phyloP scores from a whole-genome alignment of 2,888 invertebrate species.

The Ectropis crepuscularia region DNA sequence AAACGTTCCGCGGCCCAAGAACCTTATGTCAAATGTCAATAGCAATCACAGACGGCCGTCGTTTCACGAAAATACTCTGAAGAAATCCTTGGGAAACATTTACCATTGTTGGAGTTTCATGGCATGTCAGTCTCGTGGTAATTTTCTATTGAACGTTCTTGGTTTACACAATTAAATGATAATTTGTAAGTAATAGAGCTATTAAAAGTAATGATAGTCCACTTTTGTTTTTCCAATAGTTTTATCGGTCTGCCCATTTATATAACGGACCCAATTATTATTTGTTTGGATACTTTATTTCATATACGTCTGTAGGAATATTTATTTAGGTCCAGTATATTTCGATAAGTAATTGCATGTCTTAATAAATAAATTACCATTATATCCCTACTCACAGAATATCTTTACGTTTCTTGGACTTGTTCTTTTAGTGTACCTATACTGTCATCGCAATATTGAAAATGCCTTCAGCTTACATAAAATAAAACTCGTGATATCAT shows the following conservation, averaged over 20 bases:
- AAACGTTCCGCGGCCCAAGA: constrained; percentile 57
- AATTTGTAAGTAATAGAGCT: constrained; percentile 14
- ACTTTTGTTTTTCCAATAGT: background rate
- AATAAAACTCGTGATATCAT: no score
- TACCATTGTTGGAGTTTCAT: constrained; percentile 19
- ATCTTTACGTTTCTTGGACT: no score
- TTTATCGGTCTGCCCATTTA: background rate
- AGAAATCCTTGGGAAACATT: constrained; percentile 41
- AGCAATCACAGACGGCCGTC: constrained; percentile 33
- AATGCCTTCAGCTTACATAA: no score
- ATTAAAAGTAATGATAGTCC: constrained; percentile 2
- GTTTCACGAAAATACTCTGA: constrained; percentile 43
- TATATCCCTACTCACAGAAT: no score
- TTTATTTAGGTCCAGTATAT: no score
- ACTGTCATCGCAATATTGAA: no score
- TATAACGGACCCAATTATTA: no score
- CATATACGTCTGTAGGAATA: no score
- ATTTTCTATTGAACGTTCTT: constrained; percentile 12
- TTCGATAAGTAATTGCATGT: no score
- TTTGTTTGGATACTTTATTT: no score
- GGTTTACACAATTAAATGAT: background rate
- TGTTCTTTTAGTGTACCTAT: no score
- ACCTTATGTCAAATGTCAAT: constrained; percentile 63
- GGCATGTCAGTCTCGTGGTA: constrained; percentile 11
- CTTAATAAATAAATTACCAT: no score